A percentile compares a stretch with the other conserved stretches of the same genome.
These are phyloP conservation scores for Sialis lutaria DNA, from an alignment of 2,888 invertebrate genomes.

Conservation along the genomic window DNA sequence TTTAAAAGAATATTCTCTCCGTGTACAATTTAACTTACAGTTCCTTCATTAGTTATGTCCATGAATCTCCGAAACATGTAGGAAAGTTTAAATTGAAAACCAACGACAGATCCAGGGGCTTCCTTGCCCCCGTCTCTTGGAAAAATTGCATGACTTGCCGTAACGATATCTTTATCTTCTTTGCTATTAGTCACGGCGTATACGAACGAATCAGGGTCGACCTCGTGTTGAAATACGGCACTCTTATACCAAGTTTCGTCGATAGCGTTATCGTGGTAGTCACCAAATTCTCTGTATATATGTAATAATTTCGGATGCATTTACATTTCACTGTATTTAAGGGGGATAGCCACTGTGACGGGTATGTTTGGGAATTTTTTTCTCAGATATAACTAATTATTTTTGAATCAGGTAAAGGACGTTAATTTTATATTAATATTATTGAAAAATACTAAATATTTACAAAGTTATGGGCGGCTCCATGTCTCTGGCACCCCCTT, in stretches of 20 bases:
- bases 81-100: constrained; percentile 64
- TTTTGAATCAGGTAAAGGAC: too few species aligned
- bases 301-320: constrained; percentile 7
- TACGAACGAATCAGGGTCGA: constrained; percentile 59
- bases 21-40: background rate
- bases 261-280: constrained; percentile 54
- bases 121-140: constrained; percentile 55
- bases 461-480: too few species aligned
- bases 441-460: too few species aligned
- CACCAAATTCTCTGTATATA: constrained; percentile 58
- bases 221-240: constrained; percentile 69
- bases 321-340: background rate
- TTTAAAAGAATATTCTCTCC: too few species aligned
- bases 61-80: constrained; percentile 51
- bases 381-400: too few species aligned
- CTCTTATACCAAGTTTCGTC: constrained; percentile 87
- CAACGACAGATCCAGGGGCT: constrained; percentile 78
- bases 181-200: constrained; percentile 36
- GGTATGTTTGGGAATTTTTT: too few species aligned
- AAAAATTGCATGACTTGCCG: constrained; percentile 71
- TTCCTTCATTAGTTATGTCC: constrained; percentile 32
- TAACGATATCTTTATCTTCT: constrained; percentile 42
- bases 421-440: too few species aligned
- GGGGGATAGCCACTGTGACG: too few species aligned
- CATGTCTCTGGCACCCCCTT: too few species aligned